Evolutionary conservation across 92 coral and sea anemone species (phyloP).

Genomic region (Palythoa grandiflora): DNA sequence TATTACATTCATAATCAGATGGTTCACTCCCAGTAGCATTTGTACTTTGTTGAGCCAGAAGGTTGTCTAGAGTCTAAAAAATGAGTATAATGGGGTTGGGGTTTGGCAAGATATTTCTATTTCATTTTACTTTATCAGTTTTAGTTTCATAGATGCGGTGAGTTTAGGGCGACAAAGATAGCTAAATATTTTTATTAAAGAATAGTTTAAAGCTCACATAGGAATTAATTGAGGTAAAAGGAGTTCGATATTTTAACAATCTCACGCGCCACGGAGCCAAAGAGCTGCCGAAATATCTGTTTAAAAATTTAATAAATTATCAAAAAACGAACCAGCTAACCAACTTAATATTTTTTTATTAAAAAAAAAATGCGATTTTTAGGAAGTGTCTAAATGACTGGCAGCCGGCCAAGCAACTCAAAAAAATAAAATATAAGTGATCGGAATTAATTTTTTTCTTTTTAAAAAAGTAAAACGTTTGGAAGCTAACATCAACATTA

Average conservation of each 20-base stretch:
- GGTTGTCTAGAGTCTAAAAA: conserved; percentile 15
- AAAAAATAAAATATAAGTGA: not conserved
- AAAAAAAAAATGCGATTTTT: not conserved
- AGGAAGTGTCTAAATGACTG: not conserved
- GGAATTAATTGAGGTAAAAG: not conserved
- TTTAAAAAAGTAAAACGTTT: not conserved
- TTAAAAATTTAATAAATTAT: too few relatives aligned
- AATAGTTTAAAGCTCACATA: not conserved
- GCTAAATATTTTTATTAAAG: not conserved
- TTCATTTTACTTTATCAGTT: not conserved
- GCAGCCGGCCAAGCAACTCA: conserved; percentile 1
- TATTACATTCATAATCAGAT: not conserved
- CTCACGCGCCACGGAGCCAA: not conserved
- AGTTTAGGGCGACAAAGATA: not conserved
- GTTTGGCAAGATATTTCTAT: not conserved
- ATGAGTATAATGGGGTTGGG: not conserved
- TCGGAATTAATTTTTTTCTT: not conserved
- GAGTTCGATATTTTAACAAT: not conserved
- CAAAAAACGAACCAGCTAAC: not conserved
- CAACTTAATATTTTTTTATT: not conserved
- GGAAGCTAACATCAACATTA: not conserved
- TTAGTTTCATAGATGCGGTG: not conserved
- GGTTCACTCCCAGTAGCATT: not conserved
- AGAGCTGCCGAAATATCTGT: not conserved
- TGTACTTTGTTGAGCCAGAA: not conserved